phyloP scores from a whole-genome alignment of 2,797 vertebrate species.

The Mormyrus hasselquistii region DNA sequence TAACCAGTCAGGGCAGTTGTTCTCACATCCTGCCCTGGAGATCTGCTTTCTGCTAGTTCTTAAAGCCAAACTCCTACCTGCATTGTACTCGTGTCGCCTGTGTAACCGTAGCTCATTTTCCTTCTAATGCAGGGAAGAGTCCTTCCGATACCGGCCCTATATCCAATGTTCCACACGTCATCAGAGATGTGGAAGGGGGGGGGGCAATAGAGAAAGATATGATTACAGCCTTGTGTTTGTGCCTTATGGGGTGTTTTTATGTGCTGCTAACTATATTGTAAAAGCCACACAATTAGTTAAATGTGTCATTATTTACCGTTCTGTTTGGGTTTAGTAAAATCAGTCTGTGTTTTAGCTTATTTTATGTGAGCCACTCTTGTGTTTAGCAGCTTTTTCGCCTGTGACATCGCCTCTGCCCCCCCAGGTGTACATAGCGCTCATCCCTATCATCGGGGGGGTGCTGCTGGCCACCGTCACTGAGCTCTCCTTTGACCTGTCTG shows the following conservation, averaged over 20 bases:
- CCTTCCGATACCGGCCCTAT: neutral
- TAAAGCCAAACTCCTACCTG: neutral
- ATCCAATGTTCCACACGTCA: neutral
- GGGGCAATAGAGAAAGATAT: neutral
- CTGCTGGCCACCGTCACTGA: slow-evolving; percentile 89
- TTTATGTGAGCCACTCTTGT: neutral
- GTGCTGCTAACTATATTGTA: neutral
- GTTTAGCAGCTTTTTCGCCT: neutral
- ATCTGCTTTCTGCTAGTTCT: neutral
- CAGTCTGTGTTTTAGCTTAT: neutral
- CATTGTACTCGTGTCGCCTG: neutral
- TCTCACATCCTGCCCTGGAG: neutral
- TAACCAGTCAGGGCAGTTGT: neutral
- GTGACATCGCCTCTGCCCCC: neutral
- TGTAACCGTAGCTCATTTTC: neutral
- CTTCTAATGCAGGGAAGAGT: neutral
- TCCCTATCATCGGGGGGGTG: slow-evolving; percentile 94
- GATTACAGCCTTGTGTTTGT: neutral
- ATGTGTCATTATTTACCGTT: neutral
- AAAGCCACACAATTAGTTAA: neutral
- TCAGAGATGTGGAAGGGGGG: neutral
- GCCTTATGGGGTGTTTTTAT: neutral
- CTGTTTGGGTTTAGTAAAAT: neutral
- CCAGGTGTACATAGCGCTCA: slow-evolving; percentile 89
- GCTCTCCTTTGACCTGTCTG: slow-evolving; percentile 87